Conservation (phyloP, 2,888 invertebrate species). For the Abrostola tripartita region DNA sequence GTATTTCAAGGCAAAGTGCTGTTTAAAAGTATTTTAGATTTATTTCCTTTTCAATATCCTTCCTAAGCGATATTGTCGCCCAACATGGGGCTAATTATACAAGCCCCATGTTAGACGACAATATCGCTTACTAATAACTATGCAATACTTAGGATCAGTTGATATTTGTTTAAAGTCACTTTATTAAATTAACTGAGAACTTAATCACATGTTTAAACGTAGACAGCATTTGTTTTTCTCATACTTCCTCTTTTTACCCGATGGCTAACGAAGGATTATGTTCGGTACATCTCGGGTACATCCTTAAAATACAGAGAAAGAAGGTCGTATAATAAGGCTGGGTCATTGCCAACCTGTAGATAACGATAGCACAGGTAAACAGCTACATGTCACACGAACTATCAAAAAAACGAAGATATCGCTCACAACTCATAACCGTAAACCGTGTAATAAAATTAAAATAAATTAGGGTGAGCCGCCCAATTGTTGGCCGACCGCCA, state of each 20-base stretch:
- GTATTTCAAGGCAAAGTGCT: too few species aligned
- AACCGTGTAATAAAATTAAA: conserved; percentile 53
- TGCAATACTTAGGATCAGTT: too few species aligned
- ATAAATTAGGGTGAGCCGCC: conserved; percentile 47
- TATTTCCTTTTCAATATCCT: too few species aligned
- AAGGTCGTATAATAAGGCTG: conserved; percentile 14
- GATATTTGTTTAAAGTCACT: too few species aligned
- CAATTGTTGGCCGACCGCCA: conserved; percentile 44
- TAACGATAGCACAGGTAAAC: conserved; percentile 13
- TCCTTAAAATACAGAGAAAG: conserved; percentile 13
- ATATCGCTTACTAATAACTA: not conserved
- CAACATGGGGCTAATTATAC: not conserved
- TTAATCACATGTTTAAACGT: too few species aligned
- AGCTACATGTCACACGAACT: conserved; percentile 13
- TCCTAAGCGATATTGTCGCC: not conserved
- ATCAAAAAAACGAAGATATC: conserved; percentile 51
- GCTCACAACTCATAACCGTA: conserved; percentile 46
- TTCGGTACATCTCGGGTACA: too few species aligned
- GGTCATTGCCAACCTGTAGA: conserved; percentile 50
- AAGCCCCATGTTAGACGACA: not conserved
- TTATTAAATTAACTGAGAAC: too few species aligned
- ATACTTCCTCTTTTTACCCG: too few species aligned
- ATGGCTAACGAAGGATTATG: too few species aligned
- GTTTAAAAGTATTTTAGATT: too few species aligned
- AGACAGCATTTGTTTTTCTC: too few species aligned